Conservation (phyloP, 2,888 invertebrate species). For the Adela reaumurella region DNA sequence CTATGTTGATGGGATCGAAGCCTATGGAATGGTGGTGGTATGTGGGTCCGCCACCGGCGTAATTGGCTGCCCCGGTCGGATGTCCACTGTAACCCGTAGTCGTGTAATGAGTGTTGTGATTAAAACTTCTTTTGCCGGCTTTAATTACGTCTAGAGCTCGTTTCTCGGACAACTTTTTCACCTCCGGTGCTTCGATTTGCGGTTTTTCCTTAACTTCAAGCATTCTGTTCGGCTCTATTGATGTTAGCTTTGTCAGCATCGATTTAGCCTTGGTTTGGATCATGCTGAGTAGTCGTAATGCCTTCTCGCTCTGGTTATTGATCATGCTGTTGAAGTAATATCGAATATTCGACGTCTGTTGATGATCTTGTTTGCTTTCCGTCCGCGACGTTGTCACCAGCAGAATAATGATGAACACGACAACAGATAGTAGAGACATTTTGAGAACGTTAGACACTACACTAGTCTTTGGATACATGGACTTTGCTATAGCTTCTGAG, state of each 20-base stretch:
- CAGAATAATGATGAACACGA: constrained; percentile 26
- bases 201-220: constrained; percentile 9
- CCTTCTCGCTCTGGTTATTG: constrained; percentile 39
- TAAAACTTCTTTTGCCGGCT: constrained; percentile 21
- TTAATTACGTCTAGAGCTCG: neutral
- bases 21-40: constrained; percentile 51
- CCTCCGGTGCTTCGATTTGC: constrained; percentile 9
- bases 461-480: constrained; percentile 27
- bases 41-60: constrained; percentile 15
- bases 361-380: constrained; percentile 19
- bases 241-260: constrained; percentile 21
- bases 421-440: constrained; percentile 34
- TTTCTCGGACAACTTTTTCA: neutral
- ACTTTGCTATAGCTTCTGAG: constrained; percentile 17
- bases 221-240: constrained; percentile 20
- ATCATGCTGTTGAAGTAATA: constrained; percentile 32
- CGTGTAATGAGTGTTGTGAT: constrained; percentile 30
- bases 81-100: constrained; percentile 32
- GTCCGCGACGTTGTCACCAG: constrained; percentile 25
- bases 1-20: constrained; percentile 49
- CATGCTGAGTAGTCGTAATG: constrained; percentile 32
- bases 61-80: neutral
- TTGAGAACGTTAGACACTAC: constrained; percentile 19
- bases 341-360: constrained; percentile 23
- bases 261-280: constrained; percentile 38